phyloP scores from a whole-genome alignment of 2,113 vertebrate genomes.

The Erythrolamprus reginae region DNA sequence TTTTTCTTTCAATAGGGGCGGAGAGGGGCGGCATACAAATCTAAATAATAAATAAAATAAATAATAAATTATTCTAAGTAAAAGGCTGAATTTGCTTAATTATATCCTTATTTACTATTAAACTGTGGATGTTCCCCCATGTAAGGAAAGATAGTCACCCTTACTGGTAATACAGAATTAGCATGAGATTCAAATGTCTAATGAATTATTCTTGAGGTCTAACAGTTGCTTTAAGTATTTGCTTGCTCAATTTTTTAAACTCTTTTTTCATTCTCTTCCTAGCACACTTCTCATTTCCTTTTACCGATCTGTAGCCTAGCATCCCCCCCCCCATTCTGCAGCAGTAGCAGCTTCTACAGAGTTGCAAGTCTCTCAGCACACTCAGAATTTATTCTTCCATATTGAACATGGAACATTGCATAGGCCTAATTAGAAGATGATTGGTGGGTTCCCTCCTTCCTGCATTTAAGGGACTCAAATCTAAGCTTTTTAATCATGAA shows the following conservation, averaged over 20 bases:
- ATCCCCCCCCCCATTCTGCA: neutral
- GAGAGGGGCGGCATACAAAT: too few relatives aligned
- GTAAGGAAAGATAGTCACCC: neutral
- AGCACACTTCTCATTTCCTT: neutral
- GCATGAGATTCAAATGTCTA: neutral
- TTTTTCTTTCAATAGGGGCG: neutral
- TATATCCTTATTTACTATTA: neutral
- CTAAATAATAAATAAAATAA: too few relatives aligned
- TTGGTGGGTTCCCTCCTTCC: neutral
- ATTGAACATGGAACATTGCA: neutral
- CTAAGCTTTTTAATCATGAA: neutral
- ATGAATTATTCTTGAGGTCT: neutral
- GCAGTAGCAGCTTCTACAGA: neutral
- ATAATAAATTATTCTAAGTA: neutral
- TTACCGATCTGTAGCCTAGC: neutral
- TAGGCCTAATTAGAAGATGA: neutral
- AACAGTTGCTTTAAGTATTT: neutral
- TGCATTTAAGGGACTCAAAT: neutral
- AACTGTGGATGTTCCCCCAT: neutral
- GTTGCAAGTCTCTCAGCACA: neutral
- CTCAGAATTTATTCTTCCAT: neutral
- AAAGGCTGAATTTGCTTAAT: neutral
- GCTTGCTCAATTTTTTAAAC: neutral
- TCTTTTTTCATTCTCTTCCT: neutral
- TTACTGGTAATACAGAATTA: neutral